phyloP scores from a whole-genome alignment of 2,797 vertebrate species.

The Lycodopsis pacificus region DNA sequence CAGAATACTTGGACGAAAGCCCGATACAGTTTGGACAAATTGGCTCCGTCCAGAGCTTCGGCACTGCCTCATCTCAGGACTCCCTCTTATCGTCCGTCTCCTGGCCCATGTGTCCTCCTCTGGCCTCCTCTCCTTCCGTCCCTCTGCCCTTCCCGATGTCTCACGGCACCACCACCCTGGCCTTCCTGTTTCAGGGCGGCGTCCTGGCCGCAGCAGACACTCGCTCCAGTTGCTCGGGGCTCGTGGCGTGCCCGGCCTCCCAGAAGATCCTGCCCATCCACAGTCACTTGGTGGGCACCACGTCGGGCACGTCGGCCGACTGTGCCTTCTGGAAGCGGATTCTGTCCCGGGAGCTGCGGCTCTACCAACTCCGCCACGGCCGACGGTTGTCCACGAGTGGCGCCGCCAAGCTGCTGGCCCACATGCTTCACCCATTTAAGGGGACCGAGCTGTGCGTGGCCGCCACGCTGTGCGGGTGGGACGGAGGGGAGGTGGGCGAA shows the following conservation, averaged over 20 bases:
- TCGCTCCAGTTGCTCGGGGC: slow-evolving; percentile 87
- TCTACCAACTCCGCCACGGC: slow-evolving; percentile 86
- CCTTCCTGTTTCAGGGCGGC: slow-evolving; percentile 88
- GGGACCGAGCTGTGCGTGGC: slow-evolving; percentile 90
- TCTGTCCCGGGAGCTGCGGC: slow-evolving; percentile 85
- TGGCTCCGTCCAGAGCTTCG: slow-evolving; percentile 28
- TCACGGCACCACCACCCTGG: slow-evolving; percentile 92
- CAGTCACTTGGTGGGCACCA: slow-evolving; percentile 88
- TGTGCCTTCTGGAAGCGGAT: slow-evolving; percentile 88
- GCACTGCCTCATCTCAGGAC: slow-evolving; percentile 16
- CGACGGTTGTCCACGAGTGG: slow-evolving; percentile 84
- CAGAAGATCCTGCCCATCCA: slow-evolving; percentile 90
- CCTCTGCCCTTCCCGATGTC: slow-evolving; percentile 82
- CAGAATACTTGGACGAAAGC: slow-evolving; percentile 76
- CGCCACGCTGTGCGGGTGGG: slow-evolving; percentile 92
- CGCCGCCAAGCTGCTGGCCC: slow-evolving; percentile 87
- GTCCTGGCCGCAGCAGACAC: slow-evolving; percentile 90
- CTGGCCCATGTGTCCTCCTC: slow-evolving; percentile 29
- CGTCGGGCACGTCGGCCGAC: slow-evolving; percentile 90
- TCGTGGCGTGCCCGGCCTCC: slow-evolving; percentile 85
- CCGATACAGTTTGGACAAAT: slow-evolving; percentile 82
- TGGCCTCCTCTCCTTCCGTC: slow-evolving; percentile 54
- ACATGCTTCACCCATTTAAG: slow-evolving; percentile 87
- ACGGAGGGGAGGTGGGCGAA: slow-evolving; percentile 66
- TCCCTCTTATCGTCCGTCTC: slow-evolving; percentile 29